These are phyloP conservation scores for Neotoma lepida DNA, from an alignment of 2,113 vertebrate genomes.

Conservation along the genomic window DNA sequence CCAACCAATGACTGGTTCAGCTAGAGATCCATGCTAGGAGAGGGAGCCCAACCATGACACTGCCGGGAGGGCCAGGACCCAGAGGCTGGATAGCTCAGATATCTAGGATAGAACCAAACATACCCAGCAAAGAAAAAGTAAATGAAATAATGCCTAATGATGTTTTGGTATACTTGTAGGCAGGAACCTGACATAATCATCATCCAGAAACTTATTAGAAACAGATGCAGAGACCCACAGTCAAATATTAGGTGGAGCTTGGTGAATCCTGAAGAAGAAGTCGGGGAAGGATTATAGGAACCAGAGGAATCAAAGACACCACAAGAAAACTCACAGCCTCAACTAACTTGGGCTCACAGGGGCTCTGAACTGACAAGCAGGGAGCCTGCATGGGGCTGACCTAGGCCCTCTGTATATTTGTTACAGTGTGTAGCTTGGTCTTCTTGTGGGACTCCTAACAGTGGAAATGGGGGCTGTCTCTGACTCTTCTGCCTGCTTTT, in stretches of 20 bases:
- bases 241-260: not conserved
- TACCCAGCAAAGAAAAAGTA: not conserved
- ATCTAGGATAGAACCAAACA: not conserved
- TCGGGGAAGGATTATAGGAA: not conserved
- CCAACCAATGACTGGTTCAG: not conserved
- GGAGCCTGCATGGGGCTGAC: not conserved
- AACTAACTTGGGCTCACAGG: not conserved
- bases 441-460: not conserved
- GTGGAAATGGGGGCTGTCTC: not conserved
- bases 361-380: not conserved
- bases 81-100: not conserved
- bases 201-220: not conserved
- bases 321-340: not conserved
- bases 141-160: not conserved
- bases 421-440: not conserved
- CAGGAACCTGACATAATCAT: not conserved
- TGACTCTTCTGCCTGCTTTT: not conserved
- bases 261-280: not conserved
- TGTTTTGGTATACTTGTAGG: not conserved
- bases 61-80: not conserved
- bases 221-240: not conserved
- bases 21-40: not conserved
- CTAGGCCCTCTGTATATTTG: not conserved
- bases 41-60: not conserved
- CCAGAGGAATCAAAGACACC: not conserved